These are phyloP conservation scores for Beaufortia kweichowensis DNA, from an alignment of 2,113 vertebrate species.

Conservation along the genomic window DNA sequence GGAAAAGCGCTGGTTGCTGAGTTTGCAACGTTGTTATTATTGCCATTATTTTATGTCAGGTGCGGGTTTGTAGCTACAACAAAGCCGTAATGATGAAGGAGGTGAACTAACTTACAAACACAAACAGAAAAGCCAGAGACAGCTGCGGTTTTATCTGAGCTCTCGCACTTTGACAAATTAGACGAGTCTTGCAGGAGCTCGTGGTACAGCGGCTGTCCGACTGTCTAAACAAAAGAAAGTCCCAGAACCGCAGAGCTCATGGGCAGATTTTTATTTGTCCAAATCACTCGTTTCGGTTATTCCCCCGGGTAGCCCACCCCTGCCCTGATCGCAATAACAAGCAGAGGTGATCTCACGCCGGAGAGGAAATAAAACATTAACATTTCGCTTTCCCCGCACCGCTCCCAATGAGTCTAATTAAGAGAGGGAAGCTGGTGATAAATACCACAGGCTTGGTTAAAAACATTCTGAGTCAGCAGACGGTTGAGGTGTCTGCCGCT, in stretches of 20 bases:
- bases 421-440: slow-evolving; percentile 70
- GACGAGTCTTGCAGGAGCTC: slow-evolving; percentile 24
- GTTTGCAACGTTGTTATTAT: slow-evolving; percentile 28
- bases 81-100: slow-evolving; percentile 20
- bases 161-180: slow-evolving; percentile 50
- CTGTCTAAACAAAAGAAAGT: slow-evolving; percentile 18
- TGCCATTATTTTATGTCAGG: slow-evolving; percentile 32
- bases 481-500: slow-evolving; percentile 52
- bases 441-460: slow-evolving; percentile 76
- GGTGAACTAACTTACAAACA: neutral
- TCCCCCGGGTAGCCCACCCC: slow-evolving; percentile 8
- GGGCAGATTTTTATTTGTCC: neutral
- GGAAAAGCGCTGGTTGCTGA: slow-evolving; percentile 38
- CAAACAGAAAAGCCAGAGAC: slow-evolving; percentile 14
- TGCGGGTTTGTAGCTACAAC: slow-evolving; percentile 8
- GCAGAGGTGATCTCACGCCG: slow-evolving; percentile 54
- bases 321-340: slow-evolving; percentile 41
- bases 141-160: slow-evolving; percentile 26
- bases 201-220: slow-evolving; percentile 13
- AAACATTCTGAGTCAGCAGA: slow-evolving; percentile 76
- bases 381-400: slow-evolving; percentile 59
- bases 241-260: slow-evolving; percentile 1
- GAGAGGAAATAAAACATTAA: slow-evolving; percentile 63
- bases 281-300: neutral
- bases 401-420: slow-evolving; percentile 69